Conservation (phyloP, 1,140 invertebrate species). For the Caenorhabditis inopinata region DNA sequence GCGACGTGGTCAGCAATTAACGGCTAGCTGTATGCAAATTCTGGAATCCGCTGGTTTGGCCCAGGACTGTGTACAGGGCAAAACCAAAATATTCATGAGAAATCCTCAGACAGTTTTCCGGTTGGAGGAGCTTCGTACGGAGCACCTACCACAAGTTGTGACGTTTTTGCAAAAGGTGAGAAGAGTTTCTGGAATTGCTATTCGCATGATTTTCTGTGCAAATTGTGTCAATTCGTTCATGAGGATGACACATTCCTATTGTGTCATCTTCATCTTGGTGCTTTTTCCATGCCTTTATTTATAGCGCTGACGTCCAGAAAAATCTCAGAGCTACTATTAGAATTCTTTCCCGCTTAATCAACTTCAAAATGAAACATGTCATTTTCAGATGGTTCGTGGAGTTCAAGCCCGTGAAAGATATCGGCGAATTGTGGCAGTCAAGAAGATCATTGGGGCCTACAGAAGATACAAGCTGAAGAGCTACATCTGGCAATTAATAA, state of each 20-base stretch:
- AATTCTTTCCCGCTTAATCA: too few species aligned
- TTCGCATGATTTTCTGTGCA: too few species aligned
- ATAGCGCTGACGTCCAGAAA: too few species aligned
- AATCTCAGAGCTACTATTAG: too few species aligned
- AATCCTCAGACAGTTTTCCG: constrained; percentile 84
- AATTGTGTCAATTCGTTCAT: too few species aligned
- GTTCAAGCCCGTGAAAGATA: constrained; percentile 77
- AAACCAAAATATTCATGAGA: constrained; percentile 89
- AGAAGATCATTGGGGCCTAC: constrained; percentile 81
- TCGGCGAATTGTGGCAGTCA: constrained; percentile 80
- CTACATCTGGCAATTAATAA: constrained; percentile 76
- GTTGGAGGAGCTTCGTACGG: constrained; percentile 75
- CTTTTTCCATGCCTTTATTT: too few species aligned
- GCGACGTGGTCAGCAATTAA: constrained; percentile 73
- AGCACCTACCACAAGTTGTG: constrained; percentile 82
- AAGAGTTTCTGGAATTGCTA: not conserved
- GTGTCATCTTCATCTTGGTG: too few species aligned
- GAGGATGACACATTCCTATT: too few species aligned
- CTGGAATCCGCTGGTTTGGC: constrained; percentile 78
- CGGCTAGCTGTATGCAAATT: constrained; percentile 81
- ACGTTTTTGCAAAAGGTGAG: constrained; percentile 84
- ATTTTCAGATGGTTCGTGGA: constrained; percentile 77
- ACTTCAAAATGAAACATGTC: not conserved
- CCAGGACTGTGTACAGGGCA: constrained; percentile 86
- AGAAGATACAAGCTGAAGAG: constrained; percentile 79